Percentiles rank a stretch among this genome's conserved stretches.
These are phyloP conservation scores for Galago senegalensis DNA, from an alignment of 2,797 vertebrate genomes.

Conservation along the genomic window DNA sequence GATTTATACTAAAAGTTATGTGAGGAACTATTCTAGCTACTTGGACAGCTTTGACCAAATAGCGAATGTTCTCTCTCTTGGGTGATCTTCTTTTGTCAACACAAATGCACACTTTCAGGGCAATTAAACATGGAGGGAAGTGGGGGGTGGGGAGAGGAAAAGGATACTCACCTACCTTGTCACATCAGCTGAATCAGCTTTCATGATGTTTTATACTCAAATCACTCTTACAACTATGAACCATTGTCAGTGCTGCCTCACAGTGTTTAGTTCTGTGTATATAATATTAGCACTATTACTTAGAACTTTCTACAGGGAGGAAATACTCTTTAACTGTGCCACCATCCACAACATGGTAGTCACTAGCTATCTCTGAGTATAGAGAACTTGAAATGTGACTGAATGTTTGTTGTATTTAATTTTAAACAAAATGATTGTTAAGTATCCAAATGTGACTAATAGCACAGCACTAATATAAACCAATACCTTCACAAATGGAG, in stretches of 20 bases:
- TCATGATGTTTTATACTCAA: neutral
- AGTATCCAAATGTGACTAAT: slow-evolving; percentile 5
- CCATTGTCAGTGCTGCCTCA: neutral
- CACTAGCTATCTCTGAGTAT: neutral
- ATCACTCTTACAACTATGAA: neutral
- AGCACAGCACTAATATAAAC: slow-evolving; percentile 17
- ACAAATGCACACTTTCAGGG: slow-evolving; percentile 3
- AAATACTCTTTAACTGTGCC: neutral
- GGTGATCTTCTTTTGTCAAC: slow-evolving; percentile 5
- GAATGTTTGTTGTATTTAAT: slow-evolving; percentile 45
- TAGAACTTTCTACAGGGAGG: neutral
- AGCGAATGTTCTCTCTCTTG: slow-evolving; percentile 20
- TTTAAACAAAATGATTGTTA: slow-evolving; percentile 53
- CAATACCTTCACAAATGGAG: slow-evolving; percentile 25
- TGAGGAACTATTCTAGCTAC: slow-evolving; percentile 41
- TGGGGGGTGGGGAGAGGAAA: neutral
- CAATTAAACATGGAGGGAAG: neutral
- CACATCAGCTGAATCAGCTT: neutral
- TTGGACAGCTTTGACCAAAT: slow-evolving; percentile 38
- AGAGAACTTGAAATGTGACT: slow-evolving; percentile 14
- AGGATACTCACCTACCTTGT: neutral
- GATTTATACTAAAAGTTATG: slow-evolving; percentile 44
- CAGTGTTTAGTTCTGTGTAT: neutral
- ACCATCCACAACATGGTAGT: neutral
- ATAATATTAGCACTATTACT: neutral